Percentiles rank a stretch among this genome's conserved stretches.
phyloP scores from a whole-genome alignment of 2,797 vertebrate species.

The Falco cherrug region DNA sequence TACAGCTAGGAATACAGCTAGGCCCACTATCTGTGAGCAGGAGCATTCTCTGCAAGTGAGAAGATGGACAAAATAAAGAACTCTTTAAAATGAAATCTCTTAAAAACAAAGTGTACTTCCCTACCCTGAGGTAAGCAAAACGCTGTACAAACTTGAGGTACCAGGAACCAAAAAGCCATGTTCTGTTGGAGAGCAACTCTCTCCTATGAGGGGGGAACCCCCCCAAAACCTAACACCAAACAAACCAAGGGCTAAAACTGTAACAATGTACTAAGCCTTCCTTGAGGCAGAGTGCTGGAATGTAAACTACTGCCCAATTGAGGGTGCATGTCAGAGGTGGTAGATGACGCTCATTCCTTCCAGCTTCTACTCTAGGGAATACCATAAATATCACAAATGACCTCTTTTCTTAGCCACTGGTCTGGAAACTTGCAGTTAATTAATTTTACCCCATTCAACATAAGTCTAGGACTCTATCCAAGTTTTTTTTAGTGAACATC shows the following conservation, averaged over 20 bases:
- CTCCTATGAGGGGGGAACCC: neutral
- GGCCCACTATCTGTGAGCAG: neutral
- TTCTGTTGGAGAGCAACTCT: neutral
- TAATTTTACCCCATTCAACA: conserved; percentile 48
- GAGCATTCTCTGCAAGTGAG: neutral
- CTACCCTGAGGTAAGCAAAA: neutral
- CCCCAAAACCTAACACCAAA: neutral
- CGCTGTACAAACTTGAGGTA: neutral
- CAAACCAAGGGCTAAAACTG: neutral
- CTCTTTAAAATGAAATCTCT: neutral
- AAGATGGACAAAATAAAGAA: neutral
- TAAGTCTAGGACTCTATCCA: conserved; percentile 13
- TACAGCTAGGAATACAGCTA: neutral
- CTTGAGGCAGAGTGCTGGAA: neutral
- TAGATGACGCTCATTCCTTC: conserved; percentile 7
- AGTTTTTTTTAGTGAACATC: neutral
- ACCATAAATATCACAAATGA: conserved; percentile 52
- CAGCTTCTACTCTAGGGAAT: conserved; percentile 39
- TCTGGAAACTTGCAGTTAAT: conserved; percentile 62
- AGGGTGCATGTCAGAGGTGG: conserved; percentile 17
- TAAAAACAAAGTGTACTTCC: neutral
- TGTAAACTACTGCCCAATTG: neutral
- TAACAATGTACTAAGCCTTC: neutral
- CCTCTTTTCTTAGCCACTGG: conserved; percentile 64
- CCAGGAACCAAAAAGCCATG: neutral